Base-by-base conservation (phyloP, 2,113 vertebrate genomes). In the Isichthys henryi region DNA sequence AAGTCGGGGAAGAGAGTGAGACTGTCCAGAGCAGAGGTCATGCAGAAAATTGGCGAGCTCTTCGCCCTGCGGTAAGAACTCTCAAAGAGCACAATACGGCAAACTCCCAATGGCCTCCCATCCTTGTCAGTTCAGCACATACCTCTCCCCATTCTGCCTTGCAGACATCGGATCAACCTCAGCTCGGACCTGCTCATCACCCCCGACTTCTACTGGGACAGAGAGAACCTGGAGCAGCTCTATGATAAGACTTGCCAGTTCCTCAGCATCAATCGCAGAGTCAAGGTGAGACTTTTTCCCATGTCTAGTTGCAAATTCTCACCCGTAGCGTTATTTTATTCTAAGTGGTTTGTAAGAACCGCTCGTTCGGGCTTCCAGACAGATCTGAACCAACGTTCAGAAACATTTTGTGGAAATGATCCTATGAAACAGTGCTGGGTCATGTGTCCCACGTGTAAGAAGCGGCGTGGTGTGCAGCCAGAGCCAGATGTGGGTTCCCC, bases 121-220 rank as follows among this genome's bases (percentile, higher is more conserved):
- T 19, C 6, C 35, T 13, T 5, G 5, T 43, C 74, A 15, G 31
- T 19, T 39, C 31, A 17, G 74, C 74, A 1, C 23, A 89, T 85
- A 80, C 27, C 31, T n/a, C 50, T 5, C 52, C 1, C 77, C 45
- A 2, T n/a, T 91, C 93, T 91, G 11, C 87, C 94, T 94, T 93
- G 74, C 94, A 99, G 98, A 92, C 97, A 99, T 91, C 96, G 95
- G 88, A 99, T 99, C 94, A 99, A 99, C 94, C 94, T 99, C 93
- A 97, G 98, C 90, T 99, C 98, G 13, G 98, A 99, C 93, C 96
- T 99, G 56, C 96, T 99, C 46, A 96, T 99, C 92, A 98, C 98
- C 10, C 98, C 98, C 0, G 98, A 99, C 91, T 99, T 99, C 95
- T 99, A 99, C 94, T 99, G 98, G 98, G 98, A 99, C 87, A 93